phyloP scores from a whole-genome alignment of 2,113 vertebrate genomes.

The Hyaena hyaena region DNA sequence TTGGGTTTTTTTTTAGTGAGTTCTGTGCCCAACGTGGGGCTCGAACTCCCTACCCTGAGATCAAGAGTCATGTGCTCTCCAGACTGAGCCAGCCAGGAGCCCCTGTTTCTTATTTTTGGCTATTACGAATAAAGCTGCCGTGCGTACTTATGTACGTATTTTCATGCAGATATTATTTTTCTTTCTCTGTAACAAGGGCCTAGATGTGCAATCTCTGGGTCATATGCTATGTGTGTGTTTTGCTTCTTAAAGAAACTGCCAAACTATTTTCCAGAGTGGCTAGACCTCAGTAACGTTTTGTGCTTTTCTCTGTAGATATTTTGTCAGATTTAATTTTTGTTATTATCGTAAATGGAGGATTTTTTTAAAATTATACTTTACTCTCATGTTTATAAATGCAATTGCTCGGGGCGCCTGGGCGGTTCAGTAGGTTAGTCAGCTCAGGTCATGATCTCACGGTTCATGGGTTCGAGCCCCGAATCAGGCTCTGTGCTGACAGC shows the following conservation, averaged over 20 bases:
- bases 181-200: neutral
- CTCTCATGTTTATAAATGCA: neutral
- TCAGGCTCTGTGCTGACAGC: too few species aligned
- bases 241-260: neutral
- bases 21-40: neutral
- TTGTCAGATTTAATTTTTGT: neutral
- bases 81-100: neutral
- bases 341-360: neutral
- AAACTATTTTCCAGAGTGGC: neutral
- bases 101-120: neutral
- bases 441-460: too few species aligned
- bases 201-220: neutral
- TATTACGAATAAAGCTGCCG: neutral
- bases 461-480: too few species aligned
- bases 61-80: neutral
- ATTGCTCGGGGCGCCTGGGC: neutral
- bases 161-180: neutral
- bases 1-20: neutral
- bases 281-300: neutral
- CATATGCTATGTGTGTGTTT: neutral
- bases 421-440: too few species aligned
- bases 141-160: accelerated
- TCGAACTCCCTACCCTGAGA: neutral
- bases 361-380: neutral
- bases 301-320: neutral